These are phyloP conservation scores for Eutrigla gurnardus DNA, from an alignment of 2,797 vertebrate genomes.

Conservation along the genomic window DNA sequence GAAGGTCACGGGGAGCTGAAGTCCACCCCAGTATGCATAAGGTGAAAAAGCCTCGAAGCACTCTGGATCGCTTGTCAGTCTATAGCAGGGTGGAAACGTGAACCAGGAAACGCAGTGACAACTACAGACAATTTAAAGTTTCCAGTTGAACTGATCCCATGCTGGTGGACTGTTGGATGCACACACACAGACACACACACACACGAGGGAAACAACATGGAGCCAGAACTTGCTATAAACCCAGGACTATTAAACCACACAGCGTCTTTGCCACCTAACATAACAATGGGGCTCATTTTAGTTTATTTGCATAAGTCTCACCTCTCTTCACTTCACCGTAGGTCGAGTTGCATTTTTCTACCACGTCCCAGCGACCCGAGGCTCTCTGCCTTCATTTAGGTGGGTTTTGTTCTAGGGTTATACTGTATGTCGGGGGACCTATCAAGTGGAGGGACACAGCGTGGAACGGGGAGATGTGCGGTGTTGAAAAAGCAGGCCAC, in stretches of 20 bases:
- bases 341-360: neutral
- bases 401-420: constrained; percentile 1
- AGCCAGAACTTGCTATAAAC: neutral
- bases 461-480: neutral
- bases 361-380: too few species aligned
- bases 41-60: neutral
- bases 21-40: constrained; percentile 2
- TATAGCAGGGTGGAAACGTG: neutral
- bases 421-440: constrained; percentile 17
- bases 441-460: constrained; percentile 16
- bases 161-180: neutral
- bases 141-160: constrained; percentile 2
- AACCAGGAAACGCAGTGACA: constrained; percentile 17
- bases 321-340: neutral
- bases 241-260: neutral
- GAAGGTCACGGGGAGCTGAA: constrained; percentile 19
- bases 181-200: neutral
- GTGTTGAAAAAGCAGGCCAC: constrained; percentile 51
- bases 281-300: neutral
- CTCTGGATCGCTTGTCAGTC: neutral
- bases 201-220: neutral
- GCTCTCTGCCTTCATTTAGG: neutral
- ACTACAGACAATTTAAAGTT: constrained; percentile 12
- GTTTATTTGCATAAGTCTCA: constrained; percentile 16
- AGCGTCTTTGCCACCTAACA: neutral